Conservation (phyloP, 35 echinoderm and acorn worm species). For the Nesometra sesokonis region DNA sequence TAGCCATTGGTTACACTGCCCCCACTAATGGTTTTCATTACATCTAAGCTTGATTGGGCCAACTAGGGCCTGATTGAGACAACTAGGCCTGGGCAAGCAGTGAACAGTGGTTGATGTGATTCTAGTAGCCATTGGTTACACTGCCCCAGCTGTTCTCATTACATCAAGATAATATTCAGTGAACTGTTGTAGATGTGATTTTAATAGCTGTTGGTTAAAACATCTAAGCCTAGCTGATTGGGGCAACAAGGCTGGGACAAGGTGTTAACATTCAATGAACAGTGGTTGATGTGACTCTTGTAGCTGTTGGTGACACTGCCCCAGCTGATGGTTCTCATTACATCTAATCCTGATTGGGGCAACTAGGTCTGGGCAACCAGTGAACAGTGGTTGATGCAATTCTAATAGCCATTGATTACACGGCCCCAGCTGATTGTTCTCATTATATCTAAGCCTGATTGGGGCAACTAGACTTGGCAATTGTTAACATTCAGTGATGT, state of each 20-base stretch:
- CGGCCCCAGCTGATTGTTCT: too few species aligned
- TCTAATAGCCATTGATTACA: conserved; percentile 83
- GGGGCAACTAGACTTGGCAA: conserved; percentile 59
- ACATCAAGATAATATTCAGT: too few species aligned
- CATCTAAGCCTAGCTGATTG: too few species aligned
- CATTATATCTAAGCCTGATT: too few species aligned
- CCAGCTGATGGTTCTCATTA: conserved; percentile 91
- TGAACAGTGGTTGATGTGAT: too few species aligned
- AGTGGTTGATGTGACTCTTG: conserved; percentile 69
- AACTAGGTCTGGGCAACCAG: neutral
- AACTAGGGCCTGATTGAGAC: too few species aligned
- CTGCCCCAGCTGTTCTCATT: too few species aligned
- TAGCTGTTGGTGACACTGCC: conserved; percentile 77
- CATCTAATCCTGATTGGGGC: conserved; percentile 38
- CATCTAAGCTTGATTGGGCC: conserved; percentile 35
- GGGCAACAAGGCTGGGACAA: conserved; percentile 68
- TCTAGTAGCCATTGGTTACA: too few species aligned
- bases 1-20: conserved; percentile 78
- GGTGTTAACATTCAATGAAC: conserved; percentile 93
- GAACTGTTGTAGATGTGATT: conserved; percentile 84
- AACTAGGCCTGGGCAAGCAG: neutral
- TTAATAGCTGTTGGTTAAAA: conserved; percentile 89
- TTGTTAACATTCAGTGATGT: conserved; percentile 91
- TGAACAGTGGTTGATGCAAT: conserved; percentile 25
- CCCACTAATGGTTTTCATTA: conserved; percentile 87